These are phyloP conservation scores for Torymus aiolomorphi DNA, from an alignment of 2,888 invertebrate species.

Conservation along the genomic window DNA sequence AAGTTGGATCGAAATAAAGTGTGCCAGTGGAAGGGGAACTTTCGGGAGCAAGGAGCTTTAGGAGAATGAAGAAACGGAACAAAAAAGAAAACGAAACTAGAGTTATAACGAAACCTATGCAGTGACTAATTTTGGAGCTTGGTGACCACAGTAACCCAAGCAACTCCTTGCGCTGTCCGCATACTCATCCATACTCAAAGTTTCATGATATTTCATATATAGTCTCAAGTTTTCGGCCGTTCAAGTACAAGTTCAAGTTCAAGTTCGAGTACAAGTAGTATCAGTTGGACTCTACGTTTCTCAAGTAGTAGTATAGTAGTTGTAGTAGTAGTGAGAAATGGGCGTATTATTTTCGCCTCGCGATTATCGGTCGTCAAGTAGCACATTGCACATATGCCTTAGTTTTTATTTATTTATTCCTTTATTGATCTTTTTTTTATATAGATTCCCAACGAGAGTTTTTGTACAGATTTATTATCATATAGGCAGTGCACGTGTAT, in stretches of 20 bases:
- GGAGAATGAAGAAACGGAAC: constrained; percentile 44
- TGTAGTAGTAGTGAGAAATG: too few relatives aligned
- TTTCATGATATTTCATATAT: constrained; percentile 40
- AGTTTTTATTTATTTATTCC: too few relatives aligned
- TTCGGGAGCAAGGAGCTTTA: not conserved
- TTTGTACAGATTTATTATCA: constrained; percentile 54
- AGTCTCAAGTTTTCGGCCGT: constrained; percentile 23
- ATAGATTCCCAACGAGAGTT: constrained; percentile 30
- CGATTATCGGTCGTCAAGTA: constrained; percentile 50
- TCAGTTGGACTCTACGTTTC: too few relatives aligned
- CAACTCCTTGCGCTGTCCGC: constrained; percentile 69
- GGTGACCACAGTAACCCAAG: constrained; percentile 75
- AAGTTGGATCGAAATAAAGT: too few relatives aligned
- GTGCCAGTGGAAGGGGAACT: constrained; percentile 4
- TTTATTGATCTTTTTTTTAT: too few relatives aligned
- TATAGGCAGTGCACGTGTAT: constrained; percentile 68
- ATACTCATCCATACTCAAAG: constrained; percentile 57
- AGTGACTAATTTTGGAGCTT: constrained; percentile 71
- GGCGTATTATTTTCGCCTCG: constrained; percentile 7
- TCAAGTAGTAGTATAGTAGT: too few relatives aligned
- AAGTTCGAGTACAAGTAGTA: constrained; percentile 22
- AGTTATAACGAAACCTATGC: constrained; percentile 59
- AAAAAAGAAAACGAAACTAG: constrained; percentile 37
- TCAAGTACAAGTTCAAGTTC: constrained; percentile 22
- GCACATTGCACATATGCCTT: constrained; percentile 60